Evolutionary conservation across 2,797 vertebrate species (phyloP), one percentile per base, ranked within the genome.

Genomic region (Masticophis lateralis): DNA sequence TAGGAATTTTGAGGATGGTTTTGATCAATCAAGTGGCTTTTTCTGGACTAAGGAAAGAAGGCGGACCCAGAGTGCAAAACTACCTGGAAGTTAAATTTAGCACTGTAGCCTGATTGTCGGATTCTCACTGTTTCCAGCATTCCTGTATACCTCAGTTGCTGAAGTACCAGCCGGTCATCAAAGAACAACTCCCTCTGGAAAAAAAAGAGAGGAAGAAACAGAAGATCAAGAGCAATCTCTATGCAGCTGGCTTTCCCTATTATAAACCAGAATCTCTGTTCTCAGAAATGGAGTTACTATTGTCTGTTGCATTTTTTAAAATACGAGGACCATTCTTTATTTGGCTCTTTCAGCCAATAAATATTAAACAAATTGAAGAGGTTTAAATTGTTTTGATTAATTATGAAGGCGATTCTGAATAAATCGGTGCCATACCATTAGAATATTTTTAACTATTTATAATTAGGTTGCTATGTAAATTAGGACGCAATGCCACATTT

Each of bases 101-200:
- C 99, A 53, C 99, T 99, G 74, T 99, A 99, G 94, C 99, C 99
- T 0, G 99, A 99, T 93, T 99, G 98, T 92, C 99, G 98, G 96
- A 99, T 99, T 8, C 99, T 98, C 95, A 99, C 99, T 0, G 99
- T 99, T 97, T 99, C 99, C 95, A 99, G 97, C 99, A 99, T 99
- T 93, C 99, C 99, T 0, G 99, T 99, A 97, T 99, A 99, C 92
- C 98, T 98, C 92, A 99, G 96, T 98, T 99, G 99, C 97, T 99
- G 99, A 94, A 99, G 96, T 59, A 99, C 98, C 97, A 99, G 97
- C 12, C 97, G 97, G 57, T 99, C 99, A 7, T 99, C 98, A 87
- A 99, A 99, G 94, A 98, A 96, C 97, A 99, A 98, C 97, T 99
- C 99, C 95, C 97, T 98, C 99, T 99, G 98, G 0, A 97, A 96